These are phyloP conservation scores for Anguilla obscura DNA, from an alignment of 2,797 vertebrate species.

Conservation along the genomic window DNA sequence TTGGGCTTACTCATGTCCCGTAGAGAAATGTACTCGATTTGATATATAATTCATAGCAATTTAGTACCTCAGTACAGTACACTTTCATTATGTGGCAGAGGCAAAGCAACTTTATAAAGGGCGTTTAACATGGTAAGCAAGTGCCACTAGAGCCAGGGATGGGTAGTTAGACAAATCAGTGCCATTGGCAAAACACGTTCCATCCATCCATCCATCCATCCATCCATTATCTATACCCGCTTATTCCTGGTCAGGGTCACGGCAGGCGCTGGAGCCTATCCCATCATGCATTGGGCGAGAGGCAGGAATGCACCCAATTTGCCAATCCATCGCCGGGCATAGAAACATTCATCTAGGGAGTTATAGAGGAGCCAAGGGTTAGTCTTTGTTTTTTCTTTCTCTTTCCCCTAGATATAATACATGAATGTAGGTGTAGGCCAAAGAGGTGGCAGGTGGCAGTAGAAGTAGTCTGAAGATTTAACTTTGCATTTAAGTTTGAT, in stretches of 20 bases:
- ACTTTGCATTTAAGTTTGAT: constrained; percentile 8
- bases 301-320: no score
- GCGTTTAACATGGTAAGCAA: no score
- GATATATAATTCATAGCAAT: background rate
- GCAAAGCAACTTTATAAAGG: background rate
- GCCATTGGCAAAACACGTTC: no score
- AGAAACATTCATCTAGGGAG: background rate
- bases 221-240: no score
- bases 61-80: background rate
- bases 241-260: no score
- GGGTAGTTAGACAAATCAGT: background rate
- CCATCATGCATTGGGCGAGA: no score
- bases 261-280: no score
- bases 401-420: background rate
- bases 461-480: background rate
- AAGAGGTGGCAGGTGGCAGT: background rate
- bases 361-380: background rate
- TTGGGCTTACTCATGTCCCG: background rate
- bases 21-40: background rate
- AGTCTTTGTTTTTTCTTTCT: background rate
- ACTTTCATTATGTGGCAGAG: background rate
- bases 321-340: no score
- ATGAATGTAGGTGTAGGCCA: background rate
- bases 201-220: no score
- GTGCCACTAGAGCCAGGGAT: no score